Conservation (phyloP, 2,888 invertebrate genomes). For the Hypercompe scribonia region DNA sequence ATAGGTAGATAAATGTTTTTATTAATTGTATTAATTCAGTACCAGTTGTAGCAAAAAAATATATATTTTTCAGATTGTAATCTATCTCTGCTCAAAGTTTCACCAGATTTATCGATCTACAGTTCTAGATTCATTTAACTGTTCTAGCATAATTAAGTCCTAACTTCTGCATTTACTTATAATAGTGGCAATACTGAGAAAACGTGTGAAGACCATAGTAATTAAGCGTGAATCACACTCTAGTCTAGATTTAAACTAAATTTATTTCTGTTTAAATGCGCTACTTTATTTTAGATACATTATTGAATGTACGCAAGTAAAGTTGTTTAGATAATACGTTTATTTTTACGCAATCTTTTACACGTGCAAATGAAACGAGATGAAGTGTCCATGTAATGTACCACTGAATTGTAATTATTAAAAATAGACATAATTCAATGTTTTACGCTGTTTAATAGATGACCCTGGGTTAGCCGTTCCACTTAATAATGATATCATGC, state of each 20-base stretch:
- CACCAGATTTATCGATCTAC: neutral
- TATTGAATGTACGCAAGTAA: conserved; percentile 9
- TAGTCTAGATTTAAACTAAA: conserved; percentile 13
- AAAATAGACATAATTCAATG: neutral
- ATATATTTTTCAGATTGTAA: neutral
- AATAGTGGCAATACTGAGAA: neutral
- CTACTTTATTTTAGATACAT: conserved; percentile 12
- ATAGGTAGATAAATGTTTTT: neutral
- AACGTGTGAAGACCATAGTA: neutral
- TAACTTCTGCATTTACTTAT: neutral
- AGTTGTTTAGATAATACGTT: conserved; percentile 17
- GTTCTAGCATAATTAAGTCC: neutral
- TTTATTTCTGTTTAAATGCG: conserved; percentile 14
- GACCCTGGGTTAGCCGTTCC: neutral
- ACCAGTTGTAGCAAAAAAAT: neutral
- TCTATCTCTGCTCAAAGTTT: neutral
- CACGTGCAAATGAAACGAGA: neutral
- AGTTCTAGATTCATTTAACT: neutral
- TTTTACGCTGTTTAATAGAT: neutral
- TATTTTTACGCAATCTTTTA: neutral
- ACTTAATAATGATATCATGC: too few species aligned
- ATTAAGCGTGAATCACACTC: conserved; percentile 9
- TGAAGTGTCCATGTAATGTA: neutral
- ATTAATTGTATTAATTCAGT: neutral
- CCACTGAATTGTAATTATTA: neutral